A percentile compares a stretch with the other conserved stretches of the same genome.
Evolutionary conservation across 2,888 invertebrate species (phyloP).

Genomic region (Antheraea yamamai): DNA sequence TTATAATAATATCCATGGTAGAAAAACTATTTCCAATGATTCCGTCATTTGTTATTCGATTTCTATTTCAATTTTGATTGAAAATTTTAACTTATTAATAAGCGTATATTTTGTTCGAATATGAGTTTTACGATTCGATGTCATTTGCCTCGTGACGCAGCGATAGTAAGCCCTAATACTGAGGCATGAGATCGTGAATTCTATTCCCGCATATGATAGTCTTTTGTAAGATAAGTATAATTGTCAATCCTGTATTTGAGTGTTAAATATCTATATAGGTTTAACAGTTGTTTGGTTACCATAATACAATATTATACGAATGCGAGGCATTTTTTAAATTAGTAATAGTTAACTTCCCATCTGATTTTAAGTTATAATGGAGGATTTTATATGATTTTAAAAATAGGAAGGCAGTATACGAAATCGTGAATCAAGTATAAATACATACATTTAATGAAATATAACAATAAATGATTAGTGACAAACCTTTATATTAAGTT

Average conservation of each 20-base stretch:
- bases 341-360: background rate
- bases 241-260: no score
- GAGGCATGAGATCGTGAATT: no score
- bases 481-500: background rate
- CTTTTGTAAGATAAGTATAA: no score
- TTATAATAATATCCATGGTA: background rate
- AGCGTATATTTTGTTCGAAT: background rate
- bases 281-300: no score
- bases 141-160: no score
- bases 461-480: background rate
- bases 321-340: no score
- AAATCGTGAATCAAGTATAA: background rate
- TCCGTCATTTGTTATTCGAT: background rate
- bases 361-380: background rate
- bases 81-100: background rate
- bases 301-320: no score
- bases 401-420: background rate
- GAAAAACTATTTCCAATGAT: background rate
- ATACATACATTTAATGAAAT: background rate
- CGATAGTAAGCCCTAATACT: no score
- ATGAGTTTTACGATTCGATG: background rate
- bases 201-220: no score
- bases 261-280: no score
- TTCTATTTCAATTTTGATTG: background rate
- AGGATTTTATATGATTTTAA: no score